Conservation (phyloP, 2,797 vertebrate genomes). For the Dallia pectoralis region DNA sequence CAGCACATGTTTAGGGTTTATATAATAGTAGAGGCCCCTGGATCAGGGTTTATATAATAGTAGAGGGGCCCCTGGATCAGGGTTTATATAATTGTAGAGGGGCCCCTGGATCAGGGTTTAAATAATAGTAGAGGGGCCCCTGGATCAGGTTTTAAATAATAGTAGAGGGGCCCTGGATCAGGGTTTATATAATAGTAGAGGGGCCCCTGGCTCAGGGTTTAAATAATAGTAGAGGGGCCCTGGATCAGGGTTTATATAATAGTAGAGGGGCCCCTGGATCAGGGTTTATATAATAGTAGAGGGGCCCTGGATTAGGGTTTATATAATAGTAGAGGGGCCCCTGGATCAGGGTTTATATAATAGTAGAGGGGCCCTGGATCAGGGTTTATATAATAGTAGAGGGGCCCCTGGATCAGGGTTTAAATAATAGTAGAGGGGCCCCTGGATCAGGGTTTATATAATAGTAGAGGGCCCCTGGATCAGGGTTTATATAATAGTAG, state of each 20-base stretch:
- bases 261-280: too few relatives aligned
- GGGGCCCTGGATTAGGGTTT: too few relatives aligned
- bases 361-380: too few relatives aligned
- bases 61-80: too few relatives aligned
- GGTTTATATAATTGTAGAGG: conserved; percentile 47
- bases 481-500: conserved; percentile 48
- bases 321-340: conserved; percentile 50
- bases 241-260: conserved; percentile 53
- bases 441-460: conserved; percentile 53
- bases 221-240: conserved; percentile 50
- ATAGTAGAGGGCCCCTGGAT: too few relatives aligned
- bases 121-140: too few relatives aligned
- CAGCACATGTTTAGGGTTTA: conserved; percentile 69
- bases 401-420: too few relatives aligned
- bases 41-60: too few relatives aligned
- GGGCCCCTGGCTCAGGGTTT: conserved; percentile 59
- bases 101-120: conserved; percentile 53
- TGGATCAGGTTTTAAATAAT: too few relatives aligned
- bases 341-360: conserved; percentile 53
- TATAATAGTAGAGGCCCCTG: too few relatives aligned
- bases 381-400: conserved; percentile 46
- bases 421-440: conserved; percentile 51
- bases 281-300: conserved; percentile 46
- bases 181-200: conserved; percentile 47
- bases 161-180: too few relatives aligned